These are phyloP conservation scores for Myotis vivesi DNA, from an alignment of 2,797 vertebrate species.

Conservation along the genomic window DNA sequence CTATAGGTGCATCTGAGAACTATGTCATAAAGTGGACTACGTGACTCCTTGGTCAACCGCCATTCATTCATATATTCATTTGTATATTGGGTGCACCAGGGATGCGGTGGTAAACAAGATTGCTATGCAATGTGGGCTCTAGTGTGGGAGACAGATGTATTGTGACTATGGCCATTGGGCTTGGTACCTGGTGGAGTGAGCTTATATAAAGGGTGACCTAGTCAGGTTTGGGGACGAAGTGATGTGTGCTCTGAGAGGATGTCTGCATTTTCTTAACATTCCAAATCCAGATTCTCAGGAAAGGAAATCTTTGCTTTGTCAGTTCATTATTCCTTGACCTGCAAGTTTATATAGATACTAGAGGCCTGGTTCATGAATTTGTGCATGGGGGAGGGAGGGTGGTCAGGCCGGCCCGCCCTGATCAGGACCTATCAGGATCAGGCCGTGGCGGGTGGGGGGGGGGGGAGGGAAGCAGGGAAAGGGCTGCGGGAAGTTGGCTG, in stretches of 20 bases:
- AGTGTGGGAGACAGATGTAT: not conserved
- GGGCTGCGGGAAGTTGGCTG: too few relatives aligned
- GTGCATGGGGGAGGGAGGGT: too few relatives aligned
- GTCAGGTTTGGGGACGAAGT: not conserved
- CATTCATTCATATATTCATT: not conserved
- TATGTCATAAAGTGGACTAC: not conserved
- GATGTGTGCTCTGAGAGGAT: not conserved
- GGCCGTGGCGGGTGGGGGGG: fast-evolving
- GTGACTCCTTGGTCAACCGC: not conserved
- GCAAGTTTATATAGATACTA: not conserved
- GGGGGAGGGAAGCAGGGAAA: too few relatives aligned
- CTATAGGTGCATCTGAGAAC: not conserved
- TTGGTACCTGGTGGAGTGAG: not conserved
- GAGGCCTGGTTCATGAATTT: too few relatives aligned
- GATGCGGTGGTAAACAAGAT: not conserved
- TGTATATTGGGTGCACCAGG: not conserved
- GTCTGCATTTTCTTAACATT: not conserved
- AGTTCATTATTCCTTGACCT: not conserved
- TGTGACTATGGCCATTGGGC: not conserved
- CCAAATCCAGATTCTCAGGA: not conserved
- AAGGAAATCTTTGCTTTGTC: not conserved
- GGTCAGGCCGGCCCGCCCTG: too few relatives aligned
- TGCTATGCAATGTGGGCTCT: not conserved
- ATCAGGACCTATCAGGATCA: too few relatives aligned
- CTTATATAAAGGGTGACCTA: not conserved